Evolutionary conservation across 2,113 vertebrate species (phyloP).

Genomic region (Neomonachus schauinslandi): DNA sequence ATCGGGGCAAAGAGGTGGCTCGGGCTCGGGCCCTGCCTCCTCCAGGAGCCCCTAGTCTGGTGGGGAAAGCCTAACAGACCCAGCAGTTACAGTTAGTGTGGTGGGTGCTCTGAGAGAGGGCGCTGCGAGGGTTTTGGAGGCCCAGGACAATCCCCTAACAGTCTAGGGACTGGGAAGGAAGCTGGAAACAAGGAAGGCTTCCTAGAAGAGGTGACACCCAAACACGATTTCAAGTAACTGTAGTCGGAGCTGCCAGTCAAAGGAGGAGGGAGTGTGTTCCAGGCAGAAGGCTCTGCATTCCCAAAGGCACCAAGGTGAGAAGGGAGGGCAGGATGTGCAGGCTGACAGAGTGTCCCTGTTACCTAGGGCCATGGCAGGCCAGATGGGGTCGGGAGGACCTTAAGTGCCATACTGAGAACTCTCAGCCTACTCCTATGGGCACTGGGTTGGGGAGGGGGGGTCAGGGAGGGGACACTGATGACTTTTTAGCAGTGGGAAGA

Average conservation of each 20-base stretch:
- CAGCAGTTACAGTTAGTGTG: not conserved
- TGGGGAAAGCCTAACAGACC: too few species aligned
- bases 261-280: not conserved
- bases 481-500: not conserved
- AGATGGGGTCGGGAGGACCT: not conserved
- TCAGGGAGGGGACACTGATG: rapidly evolving
- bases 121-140: not conserved
- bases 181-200: not conserved
- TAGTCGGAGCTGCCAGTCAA: not conserved
- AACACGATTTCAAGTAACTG: not conserved
- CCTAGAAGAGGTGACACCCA: not conserved
- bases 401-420: not conserved
- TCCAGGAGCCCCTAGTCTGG: not conserved
- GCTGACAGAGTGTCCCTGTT: not conserved
- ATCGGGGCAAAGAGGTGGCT: not conserved
- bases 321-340: not conserved
- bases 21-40: rapidly evolving
- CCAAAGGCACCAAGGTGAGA: too few species aligned
- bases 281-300: not conserved
- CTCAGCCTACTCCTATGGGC: not conserved
- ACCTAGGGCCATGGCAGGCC: rapidly evolving
- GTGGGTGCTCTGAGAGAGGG: not conserved
- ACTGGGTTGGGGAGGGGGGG: too few species aligned
- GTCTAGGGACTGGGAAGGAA: not conserved
- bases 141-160: not conserved